Percentiles rank a stretch among this genome's conserved stretches.
These are phyloP conservation scores for Phragmatobia fuliginosa DNA, from an alignment of 2,888 invertebrate species.

Conservation along the genomic window DNA sequence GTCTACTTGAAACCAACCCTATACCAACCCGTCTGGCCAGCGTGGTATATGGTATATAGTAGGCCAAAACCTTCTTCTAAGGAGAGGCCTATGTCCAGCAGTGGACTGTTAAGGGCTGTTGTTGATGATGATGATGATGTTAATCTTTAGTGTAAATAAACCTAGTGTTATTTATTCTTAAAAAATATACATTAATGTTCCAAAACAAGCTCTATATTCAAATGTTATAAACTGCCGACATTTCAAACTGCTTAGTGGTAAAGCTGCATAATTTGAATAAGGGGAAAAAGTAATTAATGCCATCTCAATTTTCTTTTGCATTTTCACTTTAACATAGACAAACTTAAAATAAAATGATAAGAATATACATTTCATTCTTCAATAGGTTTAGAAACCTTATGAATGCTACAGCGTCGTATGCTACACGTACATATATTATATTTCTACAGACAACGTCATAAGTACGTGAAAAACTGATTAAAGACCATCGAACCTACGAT, in stretches of 20 bases:
- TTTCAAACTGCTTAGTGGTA: neutral
- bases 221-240: neutral
- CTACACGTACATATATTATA: slow-evolving; percentile 10
- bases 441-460: slow-evolving; percentile 17
- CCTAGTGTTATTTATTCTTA: neutral
- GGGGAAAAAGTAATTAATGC: neutral
- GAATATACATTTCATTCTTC: slow-evolving; percentile 6
- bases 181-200: neutral
- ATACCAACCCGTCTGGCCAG: too few species aligned
- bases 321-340: neutral
- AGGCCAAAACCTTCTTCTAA: too few species aligned
- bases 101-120: too few species aligned
- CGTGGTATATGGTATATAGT: too few species aligned
- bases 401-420: slow-evolving; percentile 3
- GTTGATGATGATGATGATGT: too few species aligned
- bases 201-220: neutral
- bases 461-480: slow-evolving; percentile 40
- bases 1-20: too few species aligned
- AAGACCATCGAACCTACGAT: slow-evolving; percentile 44
- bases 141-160: too few species aligned
- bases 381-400: slow-evolving; percentile 3
- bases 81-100: too few species aligned
- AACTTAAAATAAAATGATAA: neutral
- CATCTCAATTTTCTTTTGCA: neutral
- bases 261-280: neutral